Conservation (phyloP, 1,140 invertebrate genomes). For the Plectrocnemia conspersa region DNA sequence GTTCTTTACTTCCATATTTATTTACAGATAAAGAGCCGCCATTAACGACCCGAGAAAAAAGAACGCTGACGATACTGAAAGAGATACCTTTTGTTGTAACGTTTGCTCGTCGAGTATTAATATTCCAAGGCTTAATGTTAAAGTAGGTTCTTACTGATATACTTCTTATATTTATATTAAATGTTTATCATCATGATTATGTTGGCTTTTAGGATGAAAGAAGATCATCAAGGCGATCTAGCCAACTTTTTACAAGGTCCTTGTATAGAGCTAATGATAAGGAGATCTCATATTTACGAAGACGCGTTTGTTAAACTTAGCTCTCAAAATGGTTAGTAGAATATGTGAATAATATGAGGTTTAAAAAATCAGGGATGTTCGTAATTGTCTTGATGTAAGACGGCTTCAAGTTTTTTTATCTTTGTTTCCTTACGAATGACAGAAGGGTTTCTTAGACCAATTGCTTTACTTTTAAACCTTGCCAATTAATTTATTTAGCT, state of each 20-base stretch:
- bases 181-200: conserved; percentile 11
- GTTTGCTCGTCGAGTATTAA: conserved; percentile 82
- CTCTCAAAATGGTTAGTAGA: conserved; percentile 74
- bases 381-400: too few relatives aligned
- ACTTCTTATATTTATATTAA: not conserved
- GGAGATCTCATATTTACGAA: conserved; percentile 92
- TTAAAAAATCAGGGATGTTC: too few relatives aligned
- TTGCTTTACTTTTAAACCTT: too few relatives aligned
- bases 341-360: too few relatives aligned
- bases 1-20: not conserved
- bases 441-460: too few relatives aligned
- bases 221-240: conserved; percentile 67
- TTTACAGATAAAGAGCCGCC: conserved; percentile 66
- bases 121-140: conserved; percentile 70
- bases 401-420: too few relatives aligned
- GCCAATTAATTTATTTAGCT: too few relatives aligned
- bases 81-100: conserved; percentile 92
- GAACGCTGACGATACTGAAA: conserved; percentile 80
- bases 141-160: conserved; percentile 38
- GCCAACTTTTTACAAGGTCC: conserved; percentile 71
- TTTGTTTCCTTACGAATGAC: too few relatives aligned
- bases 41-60: conserved; percentile 80
- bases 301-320: conserved; percentile 95
- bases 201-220: conserved; percentile 62
- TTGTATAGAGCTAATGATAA: conserved; percentile 73